Base-by-base conservation (phyloP, 1,140 invertebrate genomes). In the Leptestheria dahalacensis region DNA sequence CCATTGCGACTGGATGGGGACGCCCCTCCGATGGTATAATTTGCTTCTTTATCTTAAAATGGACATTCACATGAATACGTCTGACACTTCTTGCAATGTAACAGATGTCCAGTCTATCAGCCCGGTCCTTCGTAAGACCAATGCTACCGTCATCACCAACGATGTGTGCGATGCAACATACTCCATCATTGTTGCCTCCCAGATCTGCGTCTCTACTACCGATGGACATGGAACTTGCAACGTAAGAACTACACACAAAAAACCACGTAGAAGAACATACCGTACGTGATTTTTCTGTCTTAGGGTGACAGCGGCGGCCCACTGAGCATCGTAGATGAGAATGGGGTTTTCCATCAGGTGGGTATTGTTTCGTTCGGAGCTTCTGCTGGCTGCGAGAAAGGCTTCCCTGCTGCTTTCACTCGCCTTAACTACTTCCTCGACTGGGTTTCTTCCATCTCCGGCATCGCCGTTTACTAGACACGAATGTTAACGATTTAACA, bases 271-370 rank as follows among this genome's bases (percentile, higher is more conserved):
- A 52, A 52, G 20, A 20, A 23, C 3, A 25, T 53, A 15, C 2
- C 4, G 15, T 15, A 23, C 24, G 15, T 15, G 15, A 52, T 52
- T 21, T n/a, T 24, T 23, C 25, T 68, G 52, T 11, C 9, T 24
- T 72, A 85, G 75, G 86, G 86, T 23, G 86, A 89, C 65, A 86
- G 84, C 2, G 86, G 85, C 29, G 83, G 83, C 0, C 82, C 83
- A 0, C 65, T 84, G 26, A 57, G 51, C 29, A 24, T 41, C 3
- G 68, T 70, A 47, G 65, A 65, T 41, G 64, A 61, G 46, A 70
- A 65, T 18, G 61, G 59, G 4, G 20, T 51, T 2, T 48, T 24
- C 58, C 25, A 50, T 57, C 25, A 72, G 68, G 69, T 77, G n/a
- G 77, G 77, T n/a, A 72, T 79, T 9, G 71, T 75, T 1, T 74